Percentiles rank a stretch among this genome's conserved stretches.
These are phyloP conservation scores for Entelurus aequoreus DNA, from an alignment of 2,113 vertebrate genomes.

Conservation along the genomic window DNA sequence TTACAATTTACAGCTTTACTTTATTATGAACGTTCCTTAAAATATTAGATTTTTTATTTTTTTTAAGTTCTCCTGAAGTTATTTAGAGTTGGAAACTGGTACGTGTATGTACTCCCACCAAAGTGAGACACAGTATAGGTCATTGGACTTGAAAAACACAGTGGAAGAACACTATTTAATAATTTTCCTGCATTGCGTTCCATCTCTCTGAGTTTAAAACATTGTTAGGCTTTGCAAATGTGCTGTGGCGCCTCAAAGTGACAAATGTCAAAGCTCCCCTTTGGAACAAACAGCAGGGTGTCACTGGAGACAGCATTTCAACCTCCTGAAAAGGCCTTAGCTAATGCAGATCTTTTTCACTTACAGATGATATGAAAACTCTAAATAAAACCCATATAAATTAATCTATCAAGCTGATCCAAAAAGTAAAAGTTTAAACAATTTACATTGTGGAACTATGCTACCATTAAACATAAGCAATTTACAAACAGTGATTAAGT, in stretches of 20 bases:
- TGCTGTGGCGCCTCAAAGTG: neutral
- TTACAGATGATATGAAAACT: no score
- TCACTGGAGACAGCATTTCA: neutral
- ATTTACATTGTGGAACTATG: no score
- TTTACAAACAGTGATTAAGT: no score
- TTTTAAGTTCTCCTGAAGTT: neutral
- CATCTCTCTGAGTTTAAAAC: neutral
- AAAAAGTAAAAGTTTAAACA: no score
- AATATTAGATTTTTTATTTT: neutral
- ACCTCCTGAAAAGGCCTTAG: neutral
- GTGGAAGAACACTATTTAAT: neutral
- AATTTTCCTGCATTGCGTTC: neutral
- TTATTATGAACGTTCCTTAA: neutral
- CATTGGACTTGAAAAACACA: neutral
- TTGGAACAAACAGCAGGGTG: neutral
- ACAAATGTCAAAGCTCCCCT: neutral
- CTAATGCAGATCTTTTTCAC: neutral
- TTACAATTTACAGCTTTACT: neutral
- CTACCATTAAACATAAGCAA: no score
- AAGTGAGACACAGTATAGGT: neutral
- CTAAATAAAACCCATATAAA: no score
- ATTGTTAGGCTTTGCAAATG: neutral
- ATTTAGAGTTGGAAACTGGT: neutral
- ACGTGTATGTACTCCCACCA: no score
- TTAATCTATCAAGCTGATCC: no score